A percentile compares a stretch with the other conserved stretches of the same genome.
These are phyloP conservation scores for Hippocampus abdominalis DNA, from an alignment of 2,113 vertebrate species.

Conservation along the genomic window DNA sequence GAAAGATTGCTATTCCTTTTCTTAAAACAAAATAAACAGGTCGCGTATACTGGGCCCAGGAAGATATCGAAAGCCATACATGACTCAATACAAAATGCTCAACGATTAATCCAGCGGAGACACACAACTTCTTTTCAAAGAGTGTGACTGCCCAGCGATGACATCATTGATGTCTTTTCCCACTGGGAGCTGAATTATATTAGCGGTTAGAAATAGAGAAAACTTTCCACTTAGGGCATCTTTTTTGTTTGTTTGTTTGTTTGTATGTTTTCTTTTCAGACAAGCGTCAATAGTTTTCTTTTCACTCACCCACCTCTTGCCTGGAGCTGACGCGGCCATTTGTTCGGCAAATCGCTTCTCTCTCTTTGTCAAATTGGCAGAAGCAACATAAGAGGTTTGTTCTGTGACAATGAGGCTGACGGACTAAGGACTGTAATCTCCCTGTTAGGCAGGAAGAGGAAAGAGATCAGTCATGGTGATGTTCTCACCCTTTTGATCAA, in stretches of 20 bases:
- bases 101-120: slow-evolving; percentile 2
- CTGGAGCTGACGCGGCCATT: slow-evolving; percentile 43
- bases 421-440: slow-evolving; percentile 46
- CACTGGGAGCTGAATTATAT: slow-evolving; percentile 22
- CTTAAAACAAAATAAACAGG: background rate
- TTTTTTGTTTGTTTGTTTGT: slow-evolving; percentile 2
- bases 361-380: slow-evolving; percentile 21
- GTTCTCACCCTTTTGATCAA: slow-evolving; percentile 36
- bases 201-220: background rate
- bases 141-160: slow-evolving; percentile 17
- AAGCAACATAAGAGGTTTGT: slow-evolving; percentile 30
- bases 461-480: slow-evolving; percentile 41
- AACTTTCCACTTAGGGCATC: slow-evolving; percentile 42
- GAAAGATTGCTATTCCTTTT: background rate
- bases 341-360: slow-evolving; percentile 42
- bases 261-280: slow-evolving; percentile 13
- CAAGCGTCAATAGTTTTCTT: slow-evolving; percentile 42
- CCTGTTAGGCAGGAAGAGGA: slow-evolving; percentile 44
- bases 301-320: slow-evolving; percentile 27
- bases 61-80: background rate
- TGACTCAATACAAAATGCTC: background rate
- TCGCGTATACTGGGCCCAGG: background rate
- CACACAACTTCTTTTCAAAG: slow-evolving; percentile 6
- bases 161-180: slow-evolving; percentile 30
- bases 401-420: slow-evolving; percentile 27